These are phyloP conservation scores for Okapia johnstoni DNA, from an alignment of 2,113 vertebrate species.

Conservation along the genomic window DNA sequence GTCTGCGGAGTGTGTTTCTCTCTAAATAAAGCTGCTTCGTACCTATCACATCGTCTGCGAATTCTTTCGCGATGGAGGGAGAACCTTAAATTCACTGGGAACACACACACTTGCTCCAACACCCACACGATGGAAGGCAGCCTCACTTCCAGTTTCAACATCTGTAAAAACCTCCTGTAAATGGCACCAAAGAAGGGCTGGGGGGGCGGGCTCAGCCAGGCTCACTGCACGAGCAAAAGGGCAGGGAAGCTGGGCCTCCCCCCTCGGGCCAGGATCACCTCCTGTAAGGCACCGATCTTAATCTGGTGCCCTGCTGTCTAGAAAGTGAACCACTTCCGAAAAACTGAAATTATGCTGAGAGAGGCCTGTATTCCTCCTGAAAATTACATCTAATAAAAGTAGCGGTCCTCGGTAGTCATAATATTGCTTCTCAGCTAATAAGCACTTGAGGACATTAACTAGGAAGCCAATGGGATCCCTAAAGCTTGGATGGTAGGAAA, in stretches of 20 bases:
- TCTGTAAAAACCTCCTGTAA: not conserved
- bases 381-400: slow-evolving; percentile 44
- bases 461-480: slow-evolving; percentile 43
- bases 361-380: not conserved
- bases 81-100: not conserved
- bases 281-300: not conserved
- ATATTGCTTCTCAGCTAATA: slow-evolving; percentile 56
- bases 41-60: not conserved
- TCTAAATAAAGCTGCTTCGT: not conserved
- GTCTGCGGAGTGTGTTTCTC: not conserved
- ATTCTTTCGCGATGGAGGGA: not conserved
- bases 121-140: not conserved
- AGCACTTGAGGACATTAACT: slow-evolving; percentile 55
- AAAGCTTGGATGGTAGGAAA: slow-evolving; percentile 35
- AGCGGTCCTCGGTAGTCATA: slow-evolving; percentile 50
- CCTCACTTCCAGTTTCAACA: not conserved
- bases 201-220: not conserved
- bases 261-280: not conserved
- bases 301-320: not conserved
- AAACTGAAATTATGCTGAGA: slow-evolving; percentile 22
- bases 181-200: not conserved
- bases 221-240: not conserved
- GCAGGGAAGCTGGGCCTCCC: not conserved
- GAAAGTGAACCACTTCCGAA: slow-evolving; percentile 28
- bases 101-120: not conserved